phyloP scores from a whole-genome alignment of 1,140 invertebrate species.

The Drosophila cardini region DNA sequence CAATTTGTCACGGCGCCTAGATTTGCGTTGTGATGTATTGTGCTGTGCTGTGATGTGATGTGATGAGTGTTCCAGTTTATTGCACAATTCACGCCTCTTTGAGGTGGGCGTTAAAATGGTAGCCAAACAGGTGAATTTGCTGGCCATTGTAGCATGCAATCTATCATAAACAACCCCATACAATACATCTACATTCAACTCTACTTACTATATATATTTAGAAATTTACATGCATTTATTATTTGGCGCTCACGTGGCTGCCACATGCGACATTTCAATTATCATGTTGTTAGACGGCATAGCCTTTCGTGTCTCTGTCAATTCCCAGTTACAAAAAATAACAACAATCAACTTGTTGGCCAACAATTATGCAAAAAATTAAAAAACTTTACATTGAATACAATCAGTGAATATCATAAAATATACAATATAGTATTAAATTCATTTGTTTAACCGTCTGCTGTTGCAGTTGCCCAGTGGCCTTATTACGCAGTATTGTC shows the following conservation, averaged over 20 bases:
- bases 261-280: slow-evolving; percentile 74
- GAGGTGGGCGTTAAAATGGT: slow-evolving; percentile 5
- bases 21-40: slow-evolving; percentile 22
- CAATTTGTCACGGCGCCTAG: slow-evolving; percentile 27
- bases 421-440: slow-evolving; percentile 3
- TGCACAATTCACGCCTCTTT: slow-evolving; percentile 52
- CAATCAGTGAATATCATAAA: slow-evolving; percentile 25
- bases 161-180: background rate
- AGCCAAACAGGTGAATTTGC: slow-evolving; percentile 50
- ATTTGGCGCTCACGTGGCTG: slow-evolving; percentile 62
- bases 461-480: slow-evolving; percentile 29
- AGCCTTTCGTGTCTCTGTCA: slow-evolving; percentile 19
- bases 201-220: background rate
- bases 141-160: slow-evolving; percentile 58
- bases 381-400: slow-evolving; percentile 16
- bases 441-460: slow-evolving; percentile 11
- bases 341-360: slow-evolving; percentile 45
- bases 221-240: slow-evolving; percentile 1
- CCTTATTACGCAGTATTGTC: slow-evolving; percentile 39
- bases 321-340: slow-evolving; percentile 55
- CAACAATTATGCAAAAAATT: slow-evolving; percentile 51
- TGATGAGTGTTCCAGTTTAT: slow-evolving; percentile 59
- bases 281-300: slow-evolving; percentile 49
- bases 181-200: too few species aligned
- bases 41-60: slow-evolving; percentile 15